These are phyloP conservation scores for Anastrepha ludens DNA, from an alignment of 1,140 invertebrate species.

Conservation along the genomic window DNA sequence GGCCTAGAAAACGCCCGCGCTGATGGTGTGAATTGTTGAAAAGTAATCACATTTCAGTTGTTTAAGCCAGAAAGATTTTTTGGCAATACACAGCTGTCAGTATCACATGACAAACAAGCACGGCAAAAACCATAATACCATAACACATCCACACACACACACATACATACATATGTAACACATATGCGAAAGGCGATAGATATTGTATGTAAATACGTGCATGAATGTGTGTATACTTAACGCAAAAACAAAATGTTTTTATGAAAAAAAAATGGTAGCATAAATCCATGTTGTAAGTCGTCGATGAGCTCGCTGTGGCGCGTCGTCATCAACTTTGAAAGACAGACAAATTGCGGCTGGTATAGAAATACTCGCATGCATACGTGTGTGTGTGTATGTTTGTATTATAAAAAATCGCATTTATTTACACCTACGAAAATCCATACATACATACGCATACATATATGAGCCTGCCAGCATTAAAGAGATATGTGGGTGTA, in stretches of 20 bases:
- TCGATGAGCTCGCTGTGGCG: conserved; percentile 4
- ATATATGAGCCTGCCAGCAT: too few species aligned
- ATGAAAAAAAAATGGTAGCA: neutral
- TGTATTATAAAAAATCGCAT: neutral
- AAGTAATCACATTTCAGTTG: conserved; percentile 60
- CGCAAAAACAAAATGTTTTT: neutral
- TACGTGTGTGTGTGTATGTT: neutral
- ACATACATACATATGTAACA: neutral
- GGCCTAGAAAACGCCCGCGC: conserved; percentile 40
- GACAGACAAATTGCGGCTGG: neutral
- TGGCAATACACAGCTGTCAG: conserved; percentile 50
- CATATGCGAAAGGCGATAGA: neutral
- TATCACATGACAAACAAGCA: conserved; percentile 26
- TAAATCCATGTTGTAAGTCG: conserved; percentile 27
- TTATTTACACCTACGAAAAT: neutral
- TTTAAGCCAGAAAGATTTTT: conserved; percentile 60
- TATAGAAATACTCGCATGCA: neutral
- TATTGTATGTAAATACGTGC: neutral
- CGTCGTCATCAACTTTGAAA: conserved; percentile 20
- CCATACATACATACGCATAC: too few species aligned
- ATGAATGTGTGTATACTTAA: neutral
- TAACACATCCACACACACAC: neutral
- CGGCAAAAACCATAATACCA: neutral
- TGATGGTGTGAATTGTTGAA: conserved; percentile 51
- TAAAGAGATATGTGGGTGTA: neutral